Conservation (phyloP, 2,113 vertebrate species). For the Python bivittatus region DNA sequence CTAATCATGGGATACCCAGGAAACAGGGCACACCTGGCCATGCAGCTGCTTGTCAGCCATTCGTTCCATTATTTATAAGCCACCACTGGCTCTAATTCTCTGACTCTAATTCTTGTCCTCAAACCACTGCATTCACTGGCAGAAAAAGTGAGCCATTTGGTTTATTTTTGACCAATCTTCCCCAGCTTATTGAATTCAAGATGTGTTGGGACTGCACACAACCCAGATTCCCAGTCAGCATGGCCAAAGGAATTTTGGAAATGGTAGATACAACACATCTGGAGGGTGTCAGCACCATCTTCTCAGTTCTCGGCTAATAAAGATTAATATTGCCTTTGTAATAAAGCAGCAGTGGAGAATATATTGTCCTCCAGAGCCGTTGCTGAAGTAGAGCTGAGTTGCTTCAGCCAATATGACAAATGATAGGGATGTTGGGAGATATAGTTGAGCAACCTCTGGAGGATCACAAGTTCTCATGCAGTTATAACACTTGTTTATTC, state of each 20-base stretch:
- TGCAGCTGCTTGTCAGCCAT: too few relatives aligned
- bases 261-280: background rate
- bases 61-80: too few relatives aligned
- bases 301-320: background rate
- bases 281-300: background rate
- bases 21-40: too few relatives aligned
- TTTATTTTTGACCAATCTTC: background rate
- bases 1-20: too few relatives aligned
- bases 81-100: too few relatives aligned
- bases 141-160: background rate
- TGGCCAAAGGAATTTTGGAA: background rate
- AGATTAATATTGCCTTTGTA: background rate
- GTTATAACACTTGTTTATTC: background rate
- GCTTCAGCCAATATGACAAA: background rate
- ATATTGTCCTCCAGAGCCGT: background rate
- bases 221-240: background rate
- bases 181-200: background rate
- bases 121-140: background rate
- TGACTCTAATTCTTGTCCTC: background rate
- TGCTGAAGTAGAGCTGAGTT: background rate
- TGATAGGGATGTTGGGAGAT: background rate
- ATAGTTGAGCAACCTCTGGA: background rate
- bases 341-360: background rate
- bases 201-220: background rate
- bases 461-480: background rate